Evolutionary conservation across 2,888 invertebrate genomes (phyloP).

Genomic region (Nomada fucata): DNA sequence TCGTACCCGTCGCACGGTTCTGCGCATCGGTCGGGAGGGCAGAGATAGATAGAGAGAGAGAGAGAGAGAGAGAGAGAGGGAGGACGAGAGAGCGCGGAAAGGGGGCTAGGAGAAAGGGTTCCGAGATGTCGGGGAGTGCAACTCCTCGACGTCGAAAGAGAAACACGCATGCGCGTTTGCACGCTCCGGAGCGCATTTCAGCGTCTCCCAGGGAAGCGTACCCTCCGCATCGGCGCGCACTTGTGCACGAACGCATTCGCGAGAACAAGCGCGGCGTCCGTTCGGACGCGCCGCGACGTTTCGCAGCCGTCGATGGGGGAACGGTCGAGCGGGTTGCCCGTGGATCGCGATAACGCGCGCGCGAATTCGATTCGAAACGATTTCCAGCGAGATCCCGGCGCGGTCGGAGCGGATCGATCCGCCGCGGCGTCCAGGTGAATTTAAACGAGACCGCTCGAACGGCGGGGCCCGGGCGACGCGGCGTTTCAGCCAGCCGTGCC

Average conservation of each 20-base stretch:
- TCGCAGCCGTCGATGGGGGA: conserved; percentile 15
- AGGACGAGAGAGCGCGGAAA: conserved; percentile 4
- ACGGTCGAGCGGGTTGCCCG: too few species aligned
- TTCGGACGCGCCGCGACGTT: conserved; percentile 26
- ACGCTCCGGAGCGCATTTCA: conserved; percentile 66
- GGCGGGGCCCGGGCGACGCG: conserved; percentile 11
- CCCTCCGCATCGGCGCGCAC: conserved; percentile 30
- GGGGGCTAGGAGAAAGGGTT: conserved; percentile 9
- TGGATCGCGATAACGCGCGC: background rate
- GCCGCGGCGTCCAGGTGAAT: conserved; percentile 53
- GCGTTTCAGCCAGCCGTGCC: conserved; percentile 28
- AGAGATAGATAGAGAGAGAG: conserved; percentile 14
- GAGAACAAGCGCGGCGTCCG: conserved; percentile 50
- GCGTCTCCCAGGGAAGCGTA: conserved; percentile 63
- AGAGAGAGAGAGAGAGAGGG: background rate
- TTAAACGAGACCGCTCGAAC: conserved; percentile 46
- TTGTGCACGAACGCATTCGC: conserved; percentile 44
- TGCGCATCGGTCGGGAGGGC: background rate
- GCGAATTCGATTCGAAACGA: background rate
- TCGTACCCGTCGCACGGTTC: conserved; percentile 37
- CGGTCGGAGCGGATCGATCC: conserved; percentile 48
- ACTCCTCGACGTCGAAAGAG: conserved; percentile 40
- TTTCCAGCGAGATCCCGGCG: conserved; percentile 15
- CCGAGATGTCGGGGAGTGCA: conserved; percentile 15
- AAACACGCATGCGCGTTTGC: conserved; percentile 68